phyloP scores from a whole-genome alignment of 2,113 vertebrate genomes.

The Pelusios castaneus region DNA sequence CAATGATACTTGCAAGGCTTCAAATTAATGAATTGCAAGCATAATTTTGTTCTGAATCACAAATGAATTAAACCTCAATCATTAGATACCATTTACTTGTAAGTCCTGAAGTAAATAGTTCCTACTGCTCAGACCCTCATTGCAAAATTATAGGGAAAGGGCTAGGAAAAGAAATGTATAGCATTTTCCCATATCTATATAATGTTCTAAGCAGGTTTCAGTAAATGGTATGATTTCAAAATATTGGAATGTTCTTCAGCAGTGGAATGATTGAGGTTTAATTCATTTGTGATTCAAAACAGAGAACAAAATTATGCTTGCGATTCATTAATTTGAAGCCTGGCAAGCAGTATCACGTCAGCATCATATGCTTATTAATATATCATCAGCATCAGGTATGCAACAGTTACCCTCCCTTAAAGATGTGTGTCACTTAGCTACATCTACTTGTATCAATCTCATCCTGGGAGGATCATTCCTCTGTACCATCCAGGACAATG shows the following conservation, averaged over 20 bases:
- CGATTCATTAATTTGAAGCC: too few relatives aligned
- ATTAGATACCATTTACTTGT: slow-evolving; percentile 66
- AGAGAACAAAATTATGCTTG: too few relatives aligned
- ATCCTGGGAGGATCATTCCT: neutral
- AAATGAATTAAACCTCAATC: slow-evolving; percentile 64
- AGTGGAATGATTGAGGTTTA: too few relatives aligned
- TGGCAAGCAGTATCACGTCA: neutral
- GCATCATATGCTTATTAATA: neutral
- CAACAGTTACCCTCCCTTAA: neutral
- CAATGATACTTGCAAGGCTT: slow-evolving; percentile 67
- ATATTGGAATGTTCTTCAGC: neutral
- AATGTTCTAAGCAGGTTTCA: neutral
- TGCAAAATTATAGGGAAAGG: slow-evolving; percentile 13
- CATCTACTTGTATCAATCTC: neutral
- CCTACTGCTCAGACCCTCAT: neutral
- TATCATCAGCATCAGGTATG: neutral
- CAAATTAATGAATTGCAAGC: slow-evolving; percentile 66
- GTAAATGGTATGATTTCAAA: neutral
- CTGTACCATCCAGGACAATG: neutral
- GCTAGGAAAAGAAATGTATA: slow-evolving; percentile 13
- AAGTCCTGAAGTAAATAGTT: slow-evolving; percentile 40
- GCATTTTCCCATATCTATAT: neutral
- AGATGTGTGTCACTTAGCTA: neutral
- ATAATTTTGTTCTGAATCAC: slow-evolving; percentile 67
- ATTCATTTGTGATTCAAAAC: too few relatives aligned